phyloP scores from a whole-genome alignment of 2,113 vertebrate genomes.

The Sinocyclocheilus rhinocerous region DNA sequence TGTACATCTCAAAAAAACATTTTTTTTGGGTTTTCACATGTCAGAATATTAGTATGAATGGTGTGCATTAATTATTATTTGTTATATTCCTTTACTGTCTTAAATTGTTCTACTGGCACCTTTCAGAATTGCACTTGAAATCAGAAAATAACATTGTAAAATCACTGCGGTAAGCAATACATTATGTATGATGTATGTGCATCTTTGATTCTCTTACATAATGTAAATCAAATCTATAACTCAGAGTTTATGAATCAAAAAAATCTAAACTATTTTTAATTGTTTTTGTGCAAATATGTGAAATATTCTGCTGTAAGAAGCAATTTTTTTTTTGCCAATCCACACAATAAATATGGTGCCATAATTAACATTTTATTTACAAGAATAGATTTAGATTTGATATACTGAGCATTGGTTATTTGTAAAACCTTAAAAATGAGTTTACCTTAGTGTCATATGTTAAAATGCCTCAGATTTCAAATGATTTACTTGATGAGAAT shows the following conservation, averaged over 20 bases:
- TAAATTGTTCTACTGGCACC: not conserved
- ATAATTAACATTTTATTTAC: slow-evolving; percentile 20
- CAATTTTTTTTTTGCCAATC: not conserved
- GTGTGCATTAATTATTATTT: not conserved
- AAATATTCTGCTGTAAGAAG: slow-evolving; percentile 15
- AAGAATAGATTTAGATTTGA: slow-evolving; percentile 36
- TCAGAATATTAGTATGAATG: not conserved
- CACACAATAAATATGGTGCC: not conserved
- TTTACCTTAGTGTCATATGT: not conserved
- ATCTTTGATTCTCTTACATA: slow-evolving; percentile 12
- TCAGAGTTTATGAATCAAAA: slow-evolving; percentile 27
- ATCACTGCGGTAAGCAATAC: slow-evolving; percentile 24
- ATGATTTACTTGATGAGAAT: slow-evolving; percentile 12
- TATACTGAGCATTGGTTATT: slow-evolving; percentile 13
- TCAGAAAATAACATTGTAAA: not conserved
- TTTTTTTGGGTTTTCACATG: too few species aligned
- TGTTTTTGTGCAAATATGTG: not conserved
- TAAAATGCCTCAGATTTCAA: slow-evolving; percentile 4
- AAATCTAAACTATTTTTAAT: slow-evolving; percentile 13
- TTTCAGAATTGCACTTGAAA: slow-evolving; percentile 20
- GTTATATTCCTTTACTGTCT: not conserved
- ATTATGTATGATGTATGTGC: slow-evolving; percentile 1
- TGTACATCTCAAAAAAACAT: too few species aligned
- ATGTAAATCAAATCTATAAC: slow-evolving; percentile 20
- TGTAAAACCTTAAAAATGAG: not conserved